phyloP scores from a whole-genome alignment of 2,888 invertebrate genomes.

The Harpalus rufipes region DNA sequence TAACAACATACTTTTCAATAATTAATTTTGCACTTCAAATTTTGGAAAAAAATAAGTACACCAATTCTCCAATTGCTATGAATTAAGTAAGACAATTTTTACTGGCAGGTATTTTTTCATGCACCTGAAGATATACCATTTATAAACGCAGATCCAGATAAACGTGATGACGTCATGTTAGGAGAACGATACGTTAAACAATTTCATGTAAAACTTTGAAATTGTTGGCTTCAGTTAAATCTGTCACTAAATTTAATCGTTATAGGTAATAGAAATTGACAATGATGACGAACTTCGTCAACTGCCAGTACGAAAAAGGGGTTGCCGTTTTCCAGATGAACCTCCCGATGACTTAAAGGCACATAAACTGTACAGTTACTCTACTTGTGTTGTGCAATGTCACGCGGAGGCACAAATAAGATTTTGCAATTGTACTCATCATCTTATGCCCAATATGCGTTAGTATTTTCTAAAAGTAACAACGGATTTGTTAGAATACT shows the following conservation, averaged over 20 bases:
- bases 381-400: conserved; percentile 81
- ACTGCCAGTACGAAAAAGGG: conserved; percentile 78
- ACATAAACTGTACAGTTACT: conserved; percentile 80
- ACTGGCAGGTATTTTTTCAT: conserved; percentile 79
- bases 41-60: too few relatives aligned
- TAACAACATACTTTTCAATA: too few relatives aligned
- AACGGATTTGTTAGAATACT: too few relatives aligned
- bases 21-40: too few relatives aligned
- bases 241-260: background rate
- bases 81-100: too few relatives aligned
- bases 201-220: conserved; percentile 72
- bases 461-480: too few relatives aligned
- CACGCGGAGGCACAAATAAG: conserved; percentile 79
- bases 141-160: conserved; percentile 78
- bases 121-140: conserved; percentile 81
- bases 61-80: too few relatives aligned
- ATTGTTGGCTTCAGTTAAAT: too few relatives aligned
- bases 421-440: conserved; percentile 82
- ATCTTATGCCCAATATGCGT: conserved; percentile 81
- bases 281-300: conserved; percentile 80
- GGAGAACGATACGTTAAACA: conserved; percentile 75
- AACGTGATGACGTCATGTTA: conserved; percentile 75
- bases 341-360: conserved; percentile 76
- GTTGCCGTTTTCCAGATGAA: conserved; percentile 81
- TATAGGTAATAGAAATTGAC: conserved; percentile 80